Base-by-base conservation (phyloP, 53 echinoderm and acorn worm genomes). In the Hippasteria phrygiana region DNA sequence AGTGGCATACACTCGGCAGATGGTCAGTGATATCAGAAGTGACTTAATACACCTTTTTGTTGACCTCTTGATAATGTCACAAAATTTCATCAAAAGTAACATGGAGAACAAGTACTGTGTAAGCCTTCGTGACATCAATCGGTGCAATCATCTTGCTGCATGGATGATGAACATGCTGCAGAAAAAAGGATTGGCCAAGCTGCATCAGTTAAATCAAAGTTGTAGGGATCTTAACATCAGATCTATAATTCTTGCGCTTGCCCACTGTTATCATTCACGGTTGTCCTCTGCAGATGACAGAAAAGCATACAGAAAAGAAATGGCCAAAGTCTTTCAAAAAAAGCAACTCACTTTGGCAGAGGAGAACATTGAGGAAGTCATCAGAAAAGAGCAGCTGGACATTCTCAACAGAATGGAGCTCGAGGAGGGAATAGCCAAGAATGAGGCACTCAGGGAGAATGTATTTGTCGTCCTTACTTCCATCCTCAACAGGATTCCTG, bases 381-480 rank as follows among this genome's bases (percentile, higher is more conserved):
- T 90, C 17, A 41, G 29, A 71, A 1, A 0, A 1, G 90, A 90
- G 41, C 90, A 90, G 50, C 62, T 90, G 27, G 84, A 90, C 70
- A 83, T 90, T 59, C 84, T 90, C 13, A 43, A 74, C 20, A 55
- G 64, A 74, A 83, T 90, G 90, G 81, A 90, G 51, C 46, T 84
- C 2, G 36, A 51, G 26, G 73, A 81, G 26, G 84, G 83, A 9
- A 90, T 73, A 38, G 90, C 90, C n/a, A 90, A 84, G 32, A 90
- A 90, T 74, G 90, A 90, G 43, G 90, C 90, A 55, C 90, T 90
- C 3, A 32, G 90, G 17, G 90, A 90, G 45, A 90, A 90, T 20
- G 90, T 90, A 2, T 90, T 90, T 74, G 90, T 90, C 29, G 81
- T 90, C 33, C 90, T 90, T 26, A 62, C 84, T 37, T 90, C 90